These are phyloP conservation scores for Caenorhabditis latens DNA, from an alignment of 1,140 invertebrate species.

Conservation along the genomic window DNA sequence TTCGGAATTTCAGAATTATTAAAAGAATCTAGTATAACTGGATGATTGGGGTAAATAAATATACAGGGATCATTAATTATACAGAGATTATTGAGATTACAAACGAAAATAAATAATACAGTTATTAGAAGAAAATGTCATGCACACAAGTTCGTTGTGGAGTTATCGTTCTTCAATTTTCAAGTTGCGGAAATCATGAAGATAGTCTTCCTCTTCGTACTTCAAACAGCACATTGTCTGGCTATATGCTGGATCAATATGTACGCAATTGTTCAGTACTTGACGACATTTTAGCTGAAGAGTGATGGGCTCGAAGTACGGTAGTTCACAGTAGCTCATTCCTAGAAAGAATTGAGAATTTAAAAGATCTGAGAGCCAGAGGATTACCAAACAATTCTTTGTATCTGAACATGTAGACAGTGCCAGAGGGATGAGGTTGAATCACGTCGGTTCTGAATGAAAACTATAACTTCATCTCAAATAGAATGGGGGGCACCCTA, in stretches of 20 bases:
- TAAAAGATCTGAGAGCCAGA: neutral
- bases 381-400: conserved; percentile 24
- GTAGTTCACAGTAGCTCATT: conserved; percentile 21
- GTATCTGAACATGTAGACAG: conserved; percentile 21
- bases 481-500: neutral
- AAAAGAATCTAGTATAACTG: too few species aligned
- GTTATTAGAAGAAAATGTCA: neutral
- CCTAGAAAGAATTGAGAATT: neutral
- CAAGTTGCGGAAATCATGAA: too few species aligned
- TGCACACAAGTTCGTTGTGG: too few species aligned
- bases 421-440: neutral
- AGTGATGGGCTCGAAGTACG: neutral
- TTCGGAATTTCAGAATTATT: too few species aligned
- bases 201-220: too few species aligned
- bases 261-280: neutral
- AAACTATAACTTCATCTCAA: neutral
- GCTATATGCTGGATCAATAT: neutral
- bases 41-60: neutral
- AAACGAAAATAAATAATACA: neutral
- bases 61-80: conserved; percentile 10
- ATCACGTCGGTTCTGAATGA: conserved; percentile 23
- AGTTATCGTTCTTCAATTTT: neutral
- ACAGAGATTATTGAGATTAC: neutral
- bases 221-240: neutral
- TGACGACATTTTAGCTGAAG: conserved; percentile 7